These are phyloP conservation scores for Psix sp. DNA, from an alignment of 1,140 invertebrate species.

Conservation along the genomic window DNA sequence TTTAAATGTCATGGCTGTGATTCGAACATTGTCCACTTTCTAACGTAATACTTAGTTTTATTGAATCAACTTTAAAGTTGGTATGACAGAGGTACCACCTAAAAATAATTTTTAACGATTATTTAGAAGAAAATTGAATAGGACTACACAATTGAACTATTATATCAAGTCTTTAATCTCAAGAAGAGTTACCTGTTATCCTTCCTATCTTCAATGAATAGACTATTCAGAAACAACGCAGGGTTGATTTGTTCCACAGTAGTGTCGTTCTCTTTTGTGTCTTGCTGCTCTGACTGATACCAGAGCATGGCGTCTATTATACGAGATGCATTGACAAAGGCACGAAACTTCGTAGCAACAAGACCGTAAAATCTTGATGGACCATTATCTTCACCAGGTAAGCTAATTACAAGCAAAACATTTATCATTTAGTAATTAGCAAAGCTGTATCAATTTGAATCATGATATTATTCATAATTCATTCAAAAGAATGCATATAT, in stretches of 20 bases:
- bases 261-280: conserved; percentile 51
- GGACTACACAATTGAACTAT: neutral
- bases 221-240: conserved; percentile 58
- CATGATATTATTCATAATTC: neutral
- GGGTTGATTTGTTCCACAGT: conserved; percentile 45
- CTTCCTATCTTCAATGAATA: conserved; percentile 67
- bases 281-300: conserved; percentile 49
- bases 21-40: conserved; percentile 31
- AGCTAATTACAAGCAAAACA: conserved; percentile 56
- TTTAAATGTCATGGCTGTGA: neutral
- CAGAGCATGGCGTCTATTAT: conserved; percentile 59
- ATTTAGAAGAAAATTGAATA: neutral
- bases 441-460: conserved; percentile 12
- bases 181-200: conserved; percentile 70
- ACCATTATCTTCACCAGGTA: conserved; percentile 56
- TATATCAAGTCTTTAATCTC: neutral
- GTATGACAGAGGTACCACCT: conserved; percentile 63
- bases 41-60: conserved; percentile 34
- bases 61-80: conserved; percentile 28
- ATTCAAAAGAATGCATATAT: no score
- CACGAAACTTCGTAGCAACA: conserved; percentile 62
- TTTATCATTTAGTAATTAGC: conserved; percentile 8
- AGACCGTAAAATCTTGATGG: conserved; percentile 63
- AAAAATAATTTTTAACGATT: neutral
- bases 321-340: conserved; percentile 38